Evolutionary conservation across 2,113 vertebrate species (phyloP).

Genomic region (Sylvicapra grimmia): DNA sequence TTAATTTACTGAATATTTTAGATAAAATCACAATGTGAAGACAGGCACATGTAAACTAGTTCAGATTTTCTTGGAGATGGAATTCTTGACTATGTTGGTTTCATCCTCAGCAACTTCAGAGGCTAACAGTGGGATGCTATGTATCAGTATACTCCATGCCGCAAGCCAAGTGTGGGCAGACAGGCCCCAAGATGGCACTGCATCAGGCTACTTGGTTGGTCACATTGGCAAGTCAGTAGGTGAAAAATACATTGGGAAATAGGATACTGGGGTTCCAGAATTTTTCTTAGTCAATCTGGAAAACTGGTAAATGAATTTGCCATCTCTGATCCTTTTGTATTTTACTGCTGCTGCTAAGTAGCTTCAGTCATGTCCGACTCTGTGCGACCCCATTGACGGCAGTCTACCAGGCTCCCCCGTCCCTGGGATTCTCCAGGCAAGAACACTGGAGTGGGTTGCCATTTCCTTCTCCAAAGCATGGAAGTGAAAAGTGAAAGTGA

Average conservation of each 20-base stretch:
- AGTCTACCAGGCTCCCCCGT: too few relatives aligned
- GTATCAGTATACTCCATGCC: not conserved
- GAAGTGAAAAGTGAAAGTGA: too few relatives aligned
- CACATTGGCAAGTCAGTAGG: not conserved
- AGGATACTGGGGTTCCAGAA: not conserved
- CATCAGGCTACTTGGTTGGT: not conserved
- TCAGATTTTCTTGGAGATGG: not conserved
- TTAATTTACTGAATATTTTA: not conserved
- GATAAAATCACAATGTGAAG: not conserved
- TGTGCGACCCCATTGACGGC: too few relatives aligned
- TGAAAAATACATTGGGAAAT: not conserved
- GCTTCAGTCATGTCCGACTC: too few relatives aligned
- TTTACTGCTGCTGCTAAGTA: not conserved
- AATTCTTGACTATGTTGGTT: not conserved
- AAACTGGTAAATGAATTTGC: not conserved
- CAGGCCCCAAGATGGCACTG: not conserved
- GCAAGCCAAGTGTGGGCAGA: not conserved
- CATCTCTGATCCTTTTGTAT: not conserved
- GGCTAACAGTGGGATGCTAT: not conserved
- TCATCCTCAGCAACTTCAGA: not conserved
- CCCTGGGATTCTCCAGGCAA: too few relatives aligned
- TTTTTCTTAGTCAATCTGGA: not conserved
- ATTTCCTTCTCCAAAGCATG: too few relatives aligned
- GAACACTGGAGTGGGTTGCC: too few relatives aligned
- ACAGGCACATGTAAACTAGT: not conserved